Base-by-base conservation (phyloP, 30 jellyfish, hydroid and myxozoan genomes). In the Turritopsis rubra region DNA sequence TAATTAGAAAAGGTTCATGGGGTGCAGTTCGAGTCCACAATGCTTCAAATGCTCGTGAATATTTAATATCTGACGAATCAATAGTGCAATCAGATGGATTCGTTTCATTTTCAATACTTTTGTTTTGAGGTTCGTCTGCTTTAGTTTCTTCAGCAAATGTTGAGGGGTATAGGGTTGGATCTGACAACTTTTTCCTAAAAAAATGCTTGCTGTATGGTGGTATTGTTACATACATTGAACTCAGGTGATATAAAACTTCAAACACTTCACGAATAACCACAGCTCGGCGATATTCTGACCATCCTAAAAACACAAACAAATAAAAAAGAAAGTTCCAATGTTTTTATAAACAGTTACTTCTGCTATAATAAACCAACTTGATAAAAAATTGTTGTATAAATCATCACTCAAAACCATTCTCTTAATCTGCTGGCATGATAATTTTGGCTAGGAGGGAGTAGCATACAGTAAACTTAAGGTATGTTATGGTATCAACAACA, bases 241-340 rank as follows among this genome's bases (percentile, higher is more conserved):
- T 88, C 52, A 93, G 86, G 25, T 87, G 89, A 80, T 88, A 88
- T 66, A 93, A 52, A 29, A 93, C 96, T 82, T 93, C 99, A 70
- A 93, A 93, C n/a, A 93, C 99, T 80, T 93, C 99, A 53, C 99
- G 92, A 95, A 93, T 93, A 29, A 93, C 95, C n/a, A 93, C 99
- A 8, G 99, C 99, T 28, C 99, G 80, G 9, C 99, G 90, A 66
- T 93, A 93, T 79, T 93, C 99, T 3, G 99, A 93, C 99, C 99
- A 93, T 31, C 99, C 99, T 93, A 60, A 30, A 79, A 52, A 60
- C n/a, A n/a, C n/a, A n/a, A n/a, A n/a, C n/a, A 1, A 17, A 31
- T 21, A 20, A 54, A 75, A 65, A 72, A 41, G 53, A 71, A 73
- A 21, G 81, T 24, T 24, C 0, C 22, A 18, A 72, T 8, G 25